phyloP scores from a whole-genome alignment of 2,888 invertebrate genomes.

The Parochlus steinenii region DNA sequence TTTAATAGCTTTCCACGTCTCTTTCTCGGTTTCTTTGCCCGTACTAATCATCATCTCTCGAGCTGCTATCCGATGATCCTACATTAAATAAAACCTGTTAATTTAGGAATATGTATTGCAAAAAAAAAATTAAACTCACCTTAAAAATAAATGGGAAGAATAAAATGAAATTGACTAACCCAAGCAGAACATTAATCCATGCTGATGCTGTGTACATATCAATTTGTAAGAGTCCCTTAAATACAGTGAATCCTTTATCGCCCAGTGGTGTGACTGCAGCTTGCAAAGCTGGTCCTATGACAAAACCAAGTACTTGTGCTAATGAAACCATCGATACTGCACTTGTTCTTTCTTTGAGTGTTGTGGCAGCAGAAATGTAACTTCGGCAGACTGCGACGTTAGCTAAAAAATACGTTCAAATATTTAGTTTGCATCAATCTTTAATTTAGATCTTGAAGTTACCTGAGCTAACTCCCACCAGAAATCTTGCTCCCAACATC shows the following conservation, averaged over 20 bases:
- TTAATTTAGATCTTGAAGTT: no score
- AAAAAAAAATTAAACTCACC: conserved; percentile 22
- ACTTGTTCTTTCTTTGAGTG: conserved; percentile 57
- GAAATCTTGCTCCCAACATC: conserved; percentile 60
- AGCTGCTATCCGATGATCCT: conserved; percentile 55
- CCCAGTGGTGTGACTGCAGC: conserved; percentile 65
- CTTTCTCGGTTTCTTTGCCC: conserved; percentile 53
- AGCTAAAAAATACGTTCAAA: conserved; percentile 36
- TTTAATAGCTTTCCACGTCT: conserved; percentile 50
- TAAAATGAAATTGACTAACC: conserved; percentile 50
- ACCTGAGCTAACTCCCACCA: conserved; percentile 75
- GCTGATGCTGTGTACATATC: conserved; percentile 81
- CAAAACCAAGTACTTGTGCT: conserved; percentile 74
- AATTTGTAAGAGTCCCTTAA: conserved; percentile 39
- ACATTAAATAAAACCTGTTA: conserved; percentile 1
- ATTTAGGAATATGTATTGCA: not conserved
- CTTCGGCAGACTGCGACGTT: conserved; percentile 72
- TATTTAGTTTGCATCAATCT: no score
- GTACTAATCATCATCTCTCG: conserved; percentile 61
- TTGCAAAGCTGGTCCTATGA: conserved; percentile 71
- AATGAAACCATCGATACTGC: conserved; percentile 71
- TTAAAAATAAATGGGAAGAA: conserved; percentile 60
- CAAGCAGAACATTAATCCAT: conserved; percentile 67
- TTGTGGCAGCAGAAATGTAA: conserved; percentile 73
- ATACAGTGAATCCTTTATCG: conserved; percentile 38